phyloP scores from a whole-genome alignment of 2,113 vertebrate species.

The Sphyrna mokarran region DNA sequence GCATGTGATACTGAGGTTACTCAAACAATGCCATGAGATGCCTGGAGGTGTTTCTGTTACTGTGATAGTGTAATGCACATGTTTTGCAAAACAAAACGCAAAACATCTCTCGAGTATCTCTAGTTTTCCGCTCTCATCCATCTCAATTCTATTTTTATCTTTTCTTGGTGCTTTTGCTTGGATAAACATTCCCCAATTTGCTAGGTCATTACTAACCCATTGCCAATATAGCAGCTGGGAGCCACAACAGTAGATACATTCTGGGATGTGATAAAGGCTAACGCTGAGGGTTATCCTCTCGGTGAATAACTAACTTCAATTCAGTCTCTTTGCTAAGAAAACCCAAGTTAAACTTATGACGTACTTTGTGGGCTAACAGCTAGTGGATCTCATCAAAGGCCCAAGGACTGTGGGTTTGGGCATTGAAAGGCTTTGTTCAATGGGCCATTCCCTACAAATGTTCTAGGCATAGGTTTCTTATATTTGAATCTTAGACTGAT shows the following conservation, averaged over 20 bases:
- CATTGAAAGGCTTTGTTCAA: neutral
- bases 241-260: neutral
- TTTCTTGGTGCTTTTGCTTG: neutral
- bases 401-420: neutral
- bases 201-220: neutral
- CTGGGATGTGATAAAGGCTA: neutral
- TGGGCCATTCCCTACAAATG: neutral
- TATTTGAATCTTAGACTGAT: neutral
- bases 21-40: neutral
- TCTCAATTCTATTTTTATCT: neutral
- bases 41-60: neutral
- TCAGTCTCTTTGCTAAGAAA: neutral
- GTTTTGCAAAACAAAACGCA: neutral
- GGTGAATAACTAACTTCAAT: neutral
- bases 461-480: neutral
- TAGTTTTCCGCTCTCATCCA: neutral
- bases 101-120: neutral
- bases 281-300: neutral
- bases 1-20: neutral
- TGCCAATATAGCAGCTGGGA: neutral
- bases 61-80: neutral
- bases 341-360: neutral
- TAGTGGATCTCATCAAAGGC: neutral
- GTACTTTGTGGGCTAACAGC: neutral
- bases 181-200: neutral